phyloP scores from a whole-genome alignment of 2,113 vertebrate genomes.

The Vulpes lagopus region DNA sequence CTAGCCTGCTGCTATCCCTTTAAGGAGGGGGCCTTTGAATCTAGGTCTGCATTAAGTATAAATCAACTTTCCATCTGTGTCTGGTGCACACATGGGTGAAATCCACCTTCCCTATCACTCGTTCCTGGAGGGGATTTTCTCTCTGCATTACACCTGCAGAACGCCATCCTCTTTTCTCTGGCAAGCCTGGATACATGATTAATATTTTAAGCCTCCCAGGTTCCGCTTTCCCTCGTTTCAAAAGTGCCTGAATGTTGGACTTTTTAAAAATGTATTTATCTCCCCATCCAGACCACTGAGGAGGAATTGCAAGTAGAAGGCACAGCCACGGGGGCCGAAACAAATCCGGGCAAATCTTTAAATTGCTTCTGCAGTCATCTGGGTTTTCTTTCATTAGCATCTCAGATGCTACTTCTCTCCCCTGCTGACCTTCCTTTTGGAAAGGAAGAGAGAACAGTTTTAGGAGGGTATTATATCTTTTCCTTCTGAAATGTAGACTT shows the following conservation, averaged over 20 bases:
- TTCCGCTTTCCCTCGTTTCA: conserved; percentile 57
- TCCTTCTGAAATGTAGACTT: conserved; percentile 16
- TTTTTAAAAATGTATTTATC: conserved; percentile 78
- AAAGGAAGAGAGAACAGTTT: conserved; percentile 34
- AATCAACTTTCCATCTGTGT: conserved; percentile 38
- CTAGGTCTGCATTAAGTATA: background rate
- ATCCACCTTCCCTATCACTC: background rate
- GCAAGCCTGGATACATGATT: conserved; percentile 70
- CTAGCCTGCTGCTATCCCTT: background rate
- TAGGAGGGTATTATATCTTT: conserved; percentile 18
- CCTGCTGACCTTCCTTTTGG: conserved; percentile 69
- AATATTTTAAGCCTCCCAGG: conserved; percentile 79
- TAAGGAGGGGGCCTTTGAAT: conserved; percentile 38
- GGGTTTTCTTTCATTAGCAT: conserved; percentile 76
- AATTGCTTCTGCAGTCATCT: conserved; percentile 76
- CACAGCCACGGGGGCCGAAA: conserved; percentile 54
- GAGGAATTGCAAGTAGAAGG: conserved; percentile 68
- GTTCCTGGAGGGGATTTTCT: conserved; percentile 71
- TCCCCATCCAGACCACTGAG: conserved; percentile 65
- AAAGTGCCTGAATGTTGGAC: conserved; percentile 71
- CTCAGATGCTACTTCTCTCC: conserved; percentile 41
- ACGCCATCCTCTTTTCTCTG: conserved; percentile 61
- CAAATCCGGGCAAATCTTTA: conserved; percentile 76
- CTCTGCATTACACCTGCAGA: conserved; percentile 69
- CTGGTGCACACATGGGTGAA: conserved; percentile 45